A percentile compares a stretch with the other conserved stretches of the same genome.
Evolutionary conservation across 2,888 invertebrate species (phyloP).

Genomic region (Drosophila ezoana): DNA sequence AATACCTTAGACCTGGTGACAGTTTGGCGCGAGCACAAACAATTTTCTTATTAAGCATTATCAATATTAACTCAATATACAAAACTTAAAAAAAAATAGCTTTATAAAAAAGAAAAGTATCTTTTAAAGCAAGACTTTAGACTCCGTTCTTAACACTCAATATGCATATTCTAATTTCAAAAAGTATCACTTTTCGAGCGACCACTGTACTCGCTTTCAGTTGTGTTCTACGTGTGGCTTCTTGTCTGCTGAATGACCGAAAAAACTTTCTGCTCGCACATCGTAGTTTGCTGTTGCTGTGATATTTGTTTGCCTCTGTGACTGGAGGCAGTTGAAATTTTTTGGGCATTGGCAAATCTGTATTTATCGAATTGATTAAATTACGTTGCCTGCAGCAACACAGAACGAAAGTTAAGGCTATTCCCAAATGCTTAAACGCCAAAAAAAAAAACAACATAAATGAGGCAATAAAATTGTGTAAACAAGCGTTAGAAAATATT

Average conservation of each 20-base stretch:
- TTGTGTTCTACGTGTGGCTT: constrained; percentile 6
- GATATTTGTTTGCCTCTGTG: constrained; percentile 18
- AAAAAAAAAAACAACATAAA: background rate
- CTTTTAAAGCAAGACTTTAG: too few species aligned
- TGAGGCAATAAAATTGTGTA: background rate
- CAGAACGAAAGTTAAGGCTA: background rate
- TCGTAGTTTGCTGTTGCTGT: constrained; percentile 15
- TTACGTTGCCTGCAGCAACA: constrained; percentile 27
- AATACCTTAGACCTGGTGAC: too few species aligned
- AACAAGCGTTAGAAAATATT: background rate
- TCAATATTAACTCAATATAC: too few species aligned
- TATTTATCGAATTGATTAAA: constrained; percentile 41
- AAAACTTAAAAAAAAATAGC: too few species aligned
- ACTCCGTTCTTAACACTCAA: too few species aligned
- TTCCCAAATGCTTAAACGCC: background rate
- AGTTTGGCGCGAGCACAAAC: too few species aligned
- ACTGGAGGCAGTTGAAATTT: constrained; percentile 34
- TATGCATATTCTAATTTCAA: background rate
- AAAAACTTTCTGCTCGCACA: constrained; percentile 53
- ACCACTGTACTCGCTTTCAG: background rate
- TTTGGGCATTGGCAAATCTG: constrained; percentile 28
- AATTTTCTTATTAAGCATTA: too few species aligned
- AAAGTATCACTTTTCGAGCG: background rate
- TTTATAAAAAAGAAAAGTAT: too few species aligned
- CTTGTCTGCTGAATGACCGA: constrained; percentile 8